Conservation (phyloP, 2,797 vertebrate species). For the Mus spretus region DNA sequence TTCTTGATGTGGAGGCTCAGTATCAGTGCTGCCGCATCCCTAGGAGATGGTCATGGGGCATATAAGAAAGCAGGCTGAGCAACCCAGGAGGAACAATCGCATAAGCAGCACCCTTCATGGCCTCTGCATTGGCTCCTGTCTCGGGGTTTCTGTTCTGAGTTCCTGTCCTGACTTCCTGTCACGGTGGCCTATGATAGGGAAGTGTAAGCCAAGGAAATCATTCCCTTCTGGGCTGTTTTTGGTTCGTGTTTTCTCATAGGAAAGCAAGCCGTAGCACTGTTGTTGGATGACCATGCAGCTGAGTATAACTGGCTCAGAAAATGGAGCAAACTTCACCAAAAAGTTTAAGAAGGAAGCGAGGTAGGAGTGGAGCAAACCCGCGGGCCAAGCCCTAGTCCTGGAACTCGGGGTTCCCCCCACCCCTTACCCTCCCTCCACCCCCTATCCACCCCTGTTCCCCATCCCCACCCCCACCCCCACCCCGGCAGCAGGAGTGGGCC, state of each 20-base stretch:
- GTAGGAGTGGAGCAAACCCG: no score
- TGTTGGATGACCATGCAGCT: neutral
- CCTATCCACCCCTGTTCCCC: no score
- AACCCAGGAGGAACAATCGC: neutral
- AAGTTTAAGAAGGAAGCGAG: neutral
- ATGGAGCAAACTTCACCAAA: neutral
- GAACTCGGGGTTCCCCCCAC: neutral
- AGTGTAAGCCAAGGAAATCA: neutral
- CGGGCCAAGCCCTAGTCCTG: no score
- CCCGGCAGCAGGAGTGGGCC: neutral
- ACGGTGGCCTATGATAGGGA: neutral
- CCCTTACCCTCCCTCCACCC: no score
- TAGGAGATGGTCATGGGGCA: neutral
- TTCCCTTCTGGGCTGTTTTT: neutral
- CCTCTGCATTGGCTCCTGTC: neutral
- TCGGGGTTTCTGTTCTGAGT: neutral
- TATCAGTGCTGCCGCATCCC: neutral
- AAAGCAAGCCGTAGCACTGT: neutral
- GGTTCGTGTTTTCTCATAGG: neutral
- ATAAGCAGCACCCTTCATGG: neutral
- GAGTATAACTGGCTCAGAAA: neutral
- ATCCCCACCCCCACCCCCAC: no score
- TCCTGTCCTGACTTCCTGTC: neutral
- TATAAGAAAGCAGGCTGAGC: neutral
- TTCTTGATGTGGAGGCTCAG: neutral